These are phyloP conservation scores for Antechinus stuartii DNA, from an alignment of 2,113 vertebrate species.

Conservation along the genomic window DNA sequence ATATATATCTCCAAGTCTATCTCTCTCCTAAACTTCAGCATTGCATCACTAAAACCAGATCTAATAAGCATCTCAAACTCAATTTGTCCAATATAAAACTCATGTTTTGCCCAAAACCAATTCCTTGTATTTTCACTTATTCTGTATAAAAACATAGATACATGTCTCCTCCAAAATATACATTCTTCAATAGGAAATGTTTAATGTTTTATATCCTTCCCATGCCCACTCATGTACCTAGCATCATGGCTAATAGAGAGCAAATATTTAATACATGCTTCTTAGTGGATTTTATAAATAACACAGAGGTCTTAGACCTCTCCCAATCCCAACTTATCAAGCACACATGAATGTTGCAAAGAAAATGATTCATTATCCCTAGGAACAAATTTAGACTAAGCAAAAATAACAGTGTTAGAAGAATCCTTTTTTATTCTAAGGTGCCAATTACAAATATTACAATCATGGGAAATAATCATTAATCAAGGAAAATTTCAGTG, in stretches of 20 bases:
- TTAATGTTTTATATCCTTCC: neutral
- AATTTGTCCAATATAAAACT: neutral
- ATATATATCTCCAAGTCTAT: neutral
- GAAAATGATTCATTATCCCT: neutral
- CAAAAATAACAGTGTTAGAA: neutral
- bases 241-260: neutral
- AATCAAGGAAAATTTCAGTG: neutral
- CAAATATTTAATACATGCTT: neutral
- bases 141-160: neutral
- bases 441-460: constrained; percentile 3
- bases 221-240: neutral
- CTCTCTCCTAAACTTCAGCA: neutral
- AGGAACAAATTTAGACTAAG: constrained; percentile 41
- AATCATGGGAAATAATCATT: neutral
- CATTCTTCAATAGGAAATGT: neutral
- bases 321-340: neutral
- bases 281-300: neutral
- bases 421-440: constrained; percentile 1
- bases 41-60: neutral
- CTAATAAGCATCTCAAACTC: neutral
- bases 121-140: neutral
- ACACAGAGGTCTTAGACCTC: neutral
- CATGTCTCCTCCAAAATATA: neutral
- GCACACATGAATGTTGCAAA: neutral
- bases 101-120: neutral